Evolutionary conservation across 2,888 invertebrate species (phyloP), one percentile per base, ranked within the genome.

Genomic region (Drosophila bunnanda): DNA sequence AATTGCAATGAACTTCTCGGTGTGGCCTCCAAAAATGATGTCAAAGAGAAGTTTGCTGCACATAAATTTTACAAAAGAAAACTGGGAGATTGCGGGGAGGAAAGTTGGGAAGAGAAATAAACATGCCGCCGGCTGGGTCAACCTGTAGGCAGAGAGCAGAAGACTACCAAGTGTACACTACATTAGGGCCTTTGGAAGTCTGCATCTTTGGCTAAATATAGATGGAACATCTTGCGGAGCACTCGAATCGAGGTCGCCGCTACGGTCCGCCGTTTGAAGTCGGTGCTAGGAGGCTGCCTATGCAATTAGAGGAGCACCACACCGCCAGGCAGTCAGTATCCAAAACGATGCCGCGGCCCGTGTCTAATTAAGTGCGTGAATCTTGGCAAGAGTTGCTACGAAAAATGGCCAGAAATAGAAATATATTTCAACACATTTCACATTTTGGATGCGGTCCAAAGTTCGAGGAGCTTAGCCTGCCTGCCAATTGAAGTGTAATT

Each of bases 331-430:
- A 4, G 39, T 17, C 48, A 75, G 75, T 55, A 52, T 53, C 53
- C 73, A 58, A 55, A 65, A 64, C 76, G 82, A 69, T 80, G 70
- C 41, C 44, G 44, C 55, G 69, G 65, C 66, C 72, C 82, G 68
- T 71, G 70, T 83, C 89, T 87, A 88, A 83, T 88, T 88, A 83
- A 87, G 89, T 79, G 85, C 87, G 69, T 81, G 67, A 79, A 79
- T 87, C 89, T 88, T 87, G 82, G 73, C 88, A 85, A 78, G 68
- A 74, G 58, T 84, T 59, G 32, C 32, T 48, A 25, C 46, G 48
- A 66, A 65, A 64, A 44, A 46, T n/a, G 60, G 22, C 54, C 60
- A 43, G 55, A 83, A 83, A 83, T 88, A 83, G 89, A 83, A 70
- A 68, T 70, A 43, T 55, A 79, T 83, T 87, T 86, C 87, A 78